These are phyloP conservation scores for Agelastica alni DNA, from an alignment of 2,888 invertebrate species.

Conservation along the genomic window DNA sequence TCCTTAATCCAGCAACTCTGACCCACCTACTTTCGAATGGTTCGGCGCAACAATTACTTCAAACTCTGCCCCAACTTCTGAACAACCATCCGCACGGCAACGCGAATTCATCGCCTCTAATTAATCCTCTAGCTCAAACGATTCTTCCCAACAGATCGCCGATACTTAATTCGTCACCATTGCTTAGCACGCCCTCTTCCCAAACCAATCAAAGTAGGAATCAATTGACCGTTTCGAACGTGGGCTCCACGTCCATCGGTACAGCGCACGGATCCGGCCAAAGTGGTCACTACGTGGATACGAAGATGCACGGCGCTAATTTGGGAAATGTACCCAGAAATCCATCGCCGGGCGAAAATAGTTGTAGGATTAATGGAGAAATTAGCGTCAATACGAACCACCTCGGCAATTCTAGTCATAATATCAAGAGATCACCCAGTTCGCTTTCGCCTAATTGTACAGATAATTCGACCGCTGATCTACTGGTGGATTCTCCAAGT, in stretches of 20 bases:
- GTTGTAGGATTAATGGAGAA: slow-evolving; percentile 70
- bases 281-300: slow-evolving; percentile 49
- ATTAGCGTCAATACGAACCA: slow-evolving; percentile 81
- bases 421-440: slow-evolving; percentile 68
- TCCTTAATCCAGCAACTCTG: slow-evolving; percentile 69
- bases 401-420: slow-evolving; percentile 59
- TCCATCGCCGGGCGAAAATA: slow-evolving; percentile 51
- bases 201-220: slow-evolving; percentile 36
- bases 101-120: slow-evolving; percentile 39
- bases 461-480: slow-evolving; percentile 68
- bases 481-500: slow-evolving; percentile 85
- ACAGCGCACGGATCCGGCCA: slow-evolving; percentile 18
- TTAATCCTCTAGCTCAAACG: slow-evolving; percentile 51
- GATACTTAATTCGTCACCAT: slow-evolving; percentile 31
- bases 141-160: slow-evolving; percentile 33
- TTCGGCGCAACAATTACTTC: slow-evolving; percentile 69
- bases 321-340: slow-evolving; percentile 40
- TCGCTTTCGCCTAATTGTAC: slow-evolving; percentile 67
- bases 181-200: slow-evolving; percentile 37
- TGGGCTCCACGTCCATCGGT: slow-evolving; percentile 30
- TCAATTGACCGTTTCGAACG: slow-evolving; percentile 14
- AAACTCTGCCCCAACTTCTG: slow-evolving; percentile 72
- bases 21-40: slow-evolving; percentile 76
- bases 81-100: slow-evolving; percentile 43
- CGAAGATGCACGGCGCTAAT: slow-evolving; percentile 47